Evolutionary conservation across 2,888 invertebrate species (phyloP), one percentile per base, ranked within the genome.

Genomic region (Tribolium freemani): DNA sequence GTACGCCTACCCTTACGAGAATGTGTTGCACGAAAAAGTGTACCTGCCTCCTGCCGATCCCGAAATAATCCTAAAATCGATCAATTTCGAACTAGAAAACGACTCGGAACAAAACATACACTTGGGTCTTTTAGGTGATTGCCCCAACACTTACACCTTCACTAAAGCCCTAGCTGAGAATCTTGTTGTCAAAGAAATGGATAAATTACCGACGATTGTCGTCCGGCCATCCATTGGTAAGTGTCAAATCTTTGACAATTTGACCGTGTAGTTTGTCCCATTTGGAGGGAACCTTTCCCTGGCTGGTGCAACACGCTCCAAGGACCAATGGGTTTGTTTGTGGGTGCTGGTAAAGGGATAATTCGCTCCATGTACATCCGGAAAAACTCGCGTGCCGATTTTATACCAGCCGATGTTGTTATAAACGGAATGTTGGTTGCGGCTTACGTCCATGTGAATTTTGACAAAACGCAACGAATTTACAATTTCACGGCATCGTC

Each of bases 251-350:
- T 56, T 45, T 46, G 26, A 31, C 31, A 9, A 31, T 31, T 31
- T 31, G 6, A 8, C 9, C 38, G 46, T 87, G 9, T 85, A 95
- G 95, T 98, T 45, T 92, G 93, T 0, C 95, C 96, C 4, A 90
- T 93, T 0, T 89, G 88, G 79, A 90, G 90, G 68, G 94, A 95
- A 79, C 96, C 96, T 0, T 84, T 92, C 73, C 91, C 93, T 0
- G 97, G 97, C 3, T 97, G 96, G 96, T 92, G 96, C 67, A 96
- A 97, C 86, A 96, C 94, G 79, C 88, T 95, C 51, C 96, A 97
- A 82, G 97, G 97, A 0, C 95, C 97, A 0, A 95, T 96, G 13
- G 96, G 96, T 0, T 85, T 95, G 0, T 87, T 96, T 81, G 90
- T 94, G 1, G 95, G 92, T 0, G 94, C 92, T 9, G 94, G 94